Evolutionary conservation across 1,140 invertebrate species (phyloP).

Genomic region (Leptinotarsa undecemlineata): DNA sequence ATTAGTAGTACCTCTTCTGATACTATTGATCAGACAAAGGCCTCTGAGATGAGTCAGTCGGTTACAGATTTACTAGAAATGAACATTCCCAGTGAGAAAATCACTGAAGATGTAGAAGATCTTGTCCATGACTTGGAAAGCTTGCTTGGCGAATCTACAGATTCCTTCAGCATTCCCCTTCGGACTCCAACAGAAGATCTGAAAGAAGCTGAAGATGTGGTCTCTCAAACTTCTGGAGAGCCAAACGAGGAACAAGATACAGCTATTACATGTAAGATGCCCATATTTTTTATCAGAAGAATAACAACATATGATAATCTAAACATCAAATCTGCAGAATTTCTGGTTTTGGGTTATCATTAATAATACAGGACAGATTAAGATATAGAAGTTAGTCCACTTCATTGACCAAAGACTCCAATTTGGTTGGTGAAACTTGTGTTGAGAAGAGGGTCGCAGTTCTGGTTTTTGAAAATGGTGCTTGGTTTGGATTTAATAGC

Average conservation of each 20-base stretch:
- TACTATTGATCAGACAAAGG: conserved; percentile 12
- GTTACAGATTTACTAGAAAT: conserved; percentile 50
- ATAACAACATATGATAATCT: too few species aligned
- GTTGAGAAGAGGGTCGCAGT: too few species aligned
- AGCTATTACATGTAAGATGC: too few species aligned
- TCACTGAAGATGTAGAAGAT: conserved; percentile 53
- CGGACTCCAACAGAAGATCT: background rate
- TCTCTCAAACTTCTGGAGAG: background rate
- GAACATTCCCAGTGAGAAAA: conserved; percentile 46
- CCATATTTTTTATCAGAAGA: too few species aligned
- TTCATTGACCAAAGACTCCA: too few species aligned
- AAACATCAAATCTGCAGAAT: too few species aligned
- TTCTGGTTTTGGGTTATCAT: too few species aligned
- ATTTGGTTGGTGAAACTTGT: too few species aligned
- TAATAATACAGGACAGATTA: too few species aligned
- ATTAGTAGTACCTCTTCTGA: conserved; percentile 48
- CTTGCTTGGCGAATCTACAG: conserved; percentile 47
- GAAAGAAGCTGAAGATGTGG: conserved; percentile 16
- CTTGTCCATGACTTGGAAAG: conserved; percentile 53
- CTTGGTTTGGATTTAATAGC: too few species aligned
- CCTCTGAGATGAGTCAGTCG: conserved; percentile 32
- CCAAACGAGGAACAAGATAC: background rate
- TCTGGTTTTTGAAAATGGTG: too few species aligned
- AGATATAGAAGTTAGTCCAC: too few species aligned
- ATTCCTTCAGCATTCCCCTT: conserved; percentile 33